A percentile compares a stretch with the other conserved stretches of the same genome.
These are phyloP conservation scores for Melanotaenia duboulayi DNA, from an alignment of 2,113 vertebrate genomes.

Conservation along the genomic window DNA sequence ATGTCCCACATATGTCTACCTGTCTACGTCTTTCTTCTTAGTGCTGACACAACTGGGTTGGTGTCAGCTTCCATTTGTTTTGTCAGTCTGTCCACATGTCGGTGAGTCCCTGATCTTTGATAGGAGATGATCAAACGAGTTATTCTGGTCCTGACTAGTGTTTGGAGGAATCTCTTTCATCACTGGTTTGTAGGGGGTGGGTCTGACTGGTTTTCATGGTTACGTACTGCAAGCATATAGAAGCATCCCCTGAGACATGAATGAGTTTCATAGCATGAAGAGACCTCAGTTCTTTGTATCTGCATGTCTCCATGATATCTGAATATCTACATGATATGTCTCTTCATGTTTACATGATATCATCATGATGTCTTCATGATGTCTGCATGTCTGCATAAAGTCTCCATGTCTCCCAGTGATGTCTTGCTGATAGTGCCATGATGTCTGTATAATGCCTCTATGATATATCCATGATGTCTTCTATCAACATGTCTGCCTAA, in stretches of 20 bases:
- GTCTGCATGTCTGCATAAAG: too few species aligned
- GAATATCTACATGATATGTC: too few species aligned
- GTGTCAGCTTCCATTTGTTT: constrained; percentile 57
- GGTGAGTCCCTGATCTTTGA: constrained; percentile 63
- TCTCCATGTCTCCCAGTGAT: too few species aligned
- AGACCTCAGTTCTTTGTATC: constrained; percentile 8
- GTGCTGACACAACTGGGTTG: constrained; percentile 73
- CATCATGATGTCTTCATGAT: too few species aligned
- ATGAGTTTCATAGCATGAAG: too few species aligned
- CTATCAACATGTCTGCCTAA: too few species aligned
- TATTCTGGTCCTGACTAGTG: constrained; percentile 70
- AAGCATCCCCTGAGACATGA: constrained; percentile 56
- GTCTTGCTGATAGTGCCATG: too few species aligned
- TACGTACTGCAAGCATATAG: constrained; percentile 48
- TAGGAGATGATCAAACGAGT: constrained; percentile 68
- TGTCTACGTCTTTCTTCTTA: constrained; percentile 41
- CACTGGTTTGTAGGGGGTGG: constrained; percentile 40
- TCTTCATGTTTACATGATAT: too few species aligned
- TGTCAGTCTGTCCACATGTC: constrained; percentile 52
- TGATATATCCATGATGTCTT: too few species aligned
- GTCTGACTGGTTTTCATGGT: constrained; percentile 39
- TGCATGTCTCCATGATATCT: neutral
- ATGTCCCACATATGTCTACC: constrained; percentile 70
- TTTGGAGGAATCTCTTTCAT: constrained; percentile 69
- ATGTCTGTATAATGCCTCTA: too few species aligned